Percentiles rank a stretch among this genome's conserved stretches.
phyloP scores from a whole-genome alignment of 1,140 invertebrate species.

The Trichogramma pretiosum region DNA sequence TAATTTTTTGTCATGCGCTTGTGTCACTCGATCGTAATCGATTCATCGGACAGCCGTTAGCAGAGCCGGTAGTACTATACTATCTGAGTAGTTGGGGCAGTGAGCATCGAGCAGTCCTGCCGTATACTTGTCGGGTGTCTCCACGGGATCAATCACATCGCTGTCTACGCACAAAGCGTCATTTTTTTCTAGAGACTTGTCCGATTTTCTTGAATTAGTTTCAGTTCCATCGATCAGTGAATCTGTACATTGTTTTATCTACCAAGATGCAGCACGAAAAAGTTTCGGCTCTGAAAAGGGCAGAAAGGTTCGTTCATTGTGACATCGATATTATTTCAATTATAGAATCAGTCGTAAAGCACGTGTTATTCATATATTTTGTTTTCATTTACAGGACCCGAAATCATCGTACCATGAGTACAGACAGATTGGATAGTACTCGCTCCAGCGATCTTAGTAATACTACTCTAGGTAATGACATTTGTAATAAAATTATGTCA shows the following conservation, averaged over 20 bases:
- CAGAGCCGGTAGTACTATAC: too few relatives aligned
- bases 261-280: slow-evolving; percentile 9
- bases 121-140: too few relatives aligned
- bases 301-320: slow-evolving; percentile 6
- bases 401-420: slow-evolving; percentile 5
- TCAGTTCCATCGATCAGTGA: background rate
- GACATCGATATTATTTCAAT: background rate
- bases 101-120: too few relatives aligned
- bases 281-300: background rate
- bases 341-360: too few relatives aligned
- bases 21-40: too few relatives aligned
- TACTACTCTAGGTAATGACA: slow-evolving; percentile 3
- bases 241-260: background rate
- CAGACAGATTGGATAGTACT: slow-evolving; percentile 8
- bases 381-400: slow-evolving; percentile 4
- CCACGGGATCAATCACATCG: too few relatives aligned
- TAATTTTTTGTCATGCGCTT: too few relatives aligned
- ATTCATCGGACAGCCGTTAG: too few relatives aligned
- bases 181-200: background rate
- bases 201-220: background rate
- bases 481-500: too few relatives aligned
- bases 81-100: too few relatives aligned
- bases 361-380: background rate
- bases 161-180: too few relatives aligned
- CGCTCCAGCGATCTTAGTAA: slow-evolving; percentile 2